Percentiles rank a stretch among this genome's conserved stretches.
phyloP scores from a whole-genome alignment of 2,888 invertebrate genomes.

The Drosophila falleni region DNA sequence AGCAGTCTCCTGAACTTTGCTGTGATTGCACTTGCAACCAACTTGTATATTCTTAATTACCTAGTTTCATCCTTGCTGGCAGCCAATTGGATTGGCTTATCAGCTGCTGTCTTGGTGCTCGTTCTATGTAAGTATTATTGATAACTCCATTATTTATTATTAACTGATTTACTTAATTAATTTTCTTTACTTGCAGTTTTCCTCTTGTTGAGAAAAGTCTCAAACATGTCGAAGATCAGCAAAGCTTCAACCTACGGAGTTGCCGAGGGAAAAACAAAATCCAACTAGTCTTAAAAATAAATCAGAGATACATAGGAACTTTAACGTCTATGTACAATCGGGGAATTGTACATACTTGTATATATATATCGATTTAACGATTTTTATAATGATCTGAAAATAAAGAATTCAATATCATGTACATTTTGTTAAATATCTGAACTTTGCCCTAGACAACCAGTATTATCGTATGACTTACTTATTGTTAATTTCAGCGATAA shows the following conservation, averaged over 20 bases:
- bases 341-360: constrained; percentile 15
- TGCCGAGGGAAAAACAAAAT: constrained; percentile 25
- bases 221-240: constrained; percentile 59
- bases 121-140: constrained; percentile 42
- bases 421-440: neutral
- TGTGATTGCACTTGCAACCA: constrained; percentile 86
- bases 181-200: constrained; percentile 44
- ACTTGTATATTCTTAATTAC: constrained; percentile 40
- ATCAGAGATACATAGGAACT: neutral
- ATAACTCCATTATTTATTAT: no score
- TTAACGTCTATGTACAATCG: neutral
- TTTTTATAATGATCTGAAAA: constrained; percentile 28
- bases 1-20: constrained; percentile 90
- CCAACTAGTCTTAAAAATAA: constrained; percentile 23
- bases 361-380: constrained; percentile 15
- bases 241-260: constrained; percentile 58
- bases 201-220: constrained; percentile 41
- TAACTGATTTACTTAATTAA: neutral
- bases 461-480: neutral
- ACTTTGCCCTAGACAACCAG: constrained; percentile 31
- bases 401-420: constrained; percentile 25
- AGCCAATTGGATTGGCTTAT: constrained; percentile 56
- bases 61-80: constrained; percentile 47
- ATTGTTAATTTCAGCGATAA: constrained; percentile 17
- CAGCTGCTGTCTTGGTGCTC: constrained; percentile 24